Percentiles rank a stretch among this genome's conserved stretches.
These are phyloP conservation scores for Pungitius pungitius DNA, from an alignment of 2,113 vertebrate genomes.

Conservation along the genomic window DNA sequence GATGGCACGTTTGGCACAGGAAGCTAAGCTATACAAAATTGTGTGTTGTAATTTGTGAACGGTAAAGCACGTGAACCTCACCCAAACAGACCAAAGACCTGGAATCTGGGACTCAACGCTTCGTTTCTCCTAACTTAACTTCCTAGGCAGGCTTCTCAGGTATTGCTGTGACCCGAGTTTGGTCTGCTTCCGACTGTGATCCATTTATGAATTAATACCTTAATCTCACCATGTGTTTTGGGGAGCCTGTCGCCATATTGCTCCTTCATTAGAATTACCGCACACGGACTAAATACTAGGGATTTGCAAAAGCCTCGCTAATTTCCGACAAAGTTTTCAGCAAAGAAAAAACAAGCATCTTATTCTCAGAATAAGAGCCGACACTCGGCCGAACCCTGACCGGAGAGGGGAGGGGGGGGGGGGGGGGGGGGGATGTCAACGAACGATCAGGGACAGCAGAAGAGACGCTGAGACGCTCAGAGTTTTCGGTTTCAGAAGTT, in stretches of 20 bases:
- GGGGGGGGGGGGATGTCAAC: neutral
- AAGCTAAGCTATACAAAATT: too few relatives aligned
- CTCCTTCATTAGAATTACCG: neutral
- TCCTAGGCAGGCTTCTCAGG: neutral
- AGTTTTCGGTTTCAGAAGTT: constrained; percentile 32
- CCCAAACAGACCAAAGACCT: too few relatives aligned
- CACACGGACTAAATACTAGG: neutral
- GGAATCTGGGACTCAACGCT: too few relatives aligned
- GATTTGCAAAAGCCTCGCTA: neutral
- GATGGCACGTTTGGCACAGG: too few relatives aligned
- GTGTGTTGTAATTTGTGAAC: too few relatives aligned
- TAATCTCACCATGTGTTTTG: neutral
- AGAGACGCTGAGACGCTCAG: constrained; percentile 40
- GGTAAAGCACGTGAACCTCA: too few relatives aligned
- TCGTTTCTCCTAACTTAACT: neutral
- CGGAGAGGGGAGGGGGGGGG: neutral
- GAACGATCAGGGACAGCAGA: constrained; percentile 7
- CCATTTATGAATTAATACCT: neutral
- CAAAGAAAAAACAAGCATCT: neutral
- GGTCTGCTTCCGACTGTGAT: neutral
- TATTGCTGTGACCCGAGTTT: neutral
- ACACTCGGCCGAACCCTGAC: neutral
- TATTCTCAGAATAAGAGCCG: neutral
- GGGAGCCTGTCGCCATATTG: neutral
- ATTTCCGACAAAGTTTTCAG: neutral